These are phyloP conservation scores for Dolomedes plantarius DNA, from an alignment of 2,888 invertebrate species.

Conservation along the genomic window DNA sequence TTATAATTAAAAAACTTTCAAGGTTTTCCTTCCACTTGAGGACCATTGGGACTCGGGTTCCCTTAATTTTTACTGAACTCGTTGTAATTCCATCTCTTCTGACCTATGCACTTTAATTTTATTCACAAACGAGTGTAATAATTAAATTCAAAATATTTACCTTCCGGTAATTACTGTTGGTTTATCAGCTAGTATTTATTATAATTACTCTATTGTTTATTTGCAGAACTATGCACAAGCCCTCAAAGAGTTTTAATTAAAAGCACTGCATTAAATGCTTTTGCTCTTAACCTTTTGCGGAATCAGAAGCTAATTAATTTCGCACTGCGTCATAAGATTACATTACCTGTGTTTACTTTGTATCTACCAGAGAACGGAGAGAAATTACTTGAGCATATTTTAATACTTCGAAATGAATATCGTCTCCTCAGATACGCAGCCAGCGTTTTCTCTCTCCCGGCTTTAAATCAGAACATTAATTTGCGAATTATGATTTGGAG, in stretches of 20 bases:
- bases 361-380: not conserved
- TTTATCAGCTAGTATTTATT: not conserved
- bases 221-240: not conserved
- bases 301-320: not conserved
- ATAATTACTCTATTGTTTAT: not conserved
- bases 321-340: not conserved
- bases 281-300: not conserved
- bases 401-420: not conserved
- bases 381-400: not conserved
- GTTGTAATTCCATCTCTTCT: too few species aligned
- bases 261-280: not conserved
- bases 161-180: not conserved
- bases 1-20: too few species aligned
- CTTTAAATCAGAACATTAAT: not conserved
- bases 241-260: conserved; percentile 1
- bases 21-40: too few species aligned
- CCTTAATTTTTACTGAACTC: too few species aligned
- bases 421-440: too few species aligned
- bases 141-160: not conserved
- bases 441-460: not conserved
- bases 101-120: too few species aligned
- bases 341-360: not conserved
- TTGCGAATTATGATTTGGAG: not conserved
- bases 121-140: too few species aligned
- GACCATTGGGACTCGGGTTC: too few species aligned